Evolutionary conservation across 2,113 vertebrate genomes (phyloP), one percentile per base, ranked within the genome.

Genomic region (Anarhynchus alexandrinus): DNA sequence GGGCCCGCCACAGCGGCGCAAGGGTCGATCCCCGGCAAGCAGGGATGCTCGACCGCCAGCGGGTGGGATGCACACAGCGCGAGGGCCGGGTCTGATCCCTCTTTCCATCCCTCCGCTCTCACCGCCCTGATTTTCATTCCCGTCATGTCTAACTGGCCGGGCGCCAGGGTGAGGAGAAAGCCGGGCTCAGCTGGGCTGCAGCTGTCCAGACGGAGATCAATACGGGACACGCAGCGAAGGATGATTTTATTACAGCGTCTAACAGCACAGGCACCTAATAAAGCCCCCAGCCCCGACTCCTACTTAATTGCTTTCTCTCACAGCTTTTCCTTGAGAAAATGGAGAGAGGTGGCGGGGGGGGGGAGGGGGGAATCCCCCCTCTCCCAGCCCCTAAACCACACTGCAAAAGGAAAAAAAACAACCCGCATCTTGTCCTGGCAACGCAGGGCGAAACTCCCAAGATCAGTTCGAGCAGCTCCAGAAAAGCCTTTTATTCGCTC

Each of bases 161-260:
- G 27, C 32, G 88, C 96, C 95, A 96, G 64, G 82, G 73, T 1
- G 9, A 94, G 84, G 86, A 90, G 96, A 93, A 92, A 92, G 91
- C 86, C 36, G 2, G 87, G 82, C 95, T 94, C 94, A 95, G 91
- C 96, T 96, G 96, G 95, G 93, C 72, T 66, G 91, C 92, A 91
- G 96, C 93, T 96, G 91, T 11, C 88, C 96, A 95, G 95, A 90
- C 94, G 54, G 64, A 40, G 95, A 96, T 95, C 95, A 95, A 96
- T 94, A 81, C 5, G 0, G 80, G 89, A 49, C 21, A 30, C 5
- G 3, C 43, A 42, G 81, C 42, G 12, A 65, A 42, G 47, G 78
- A 70, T 65, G 77, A 15, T 72, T 94, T 85, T 40, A 93, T 91
- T 57, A 58, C 78, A 45, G 90, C 55, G 6, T 77, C 86, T 29